Evolutionary conservation across 2,113 vertebrate genomes (phyloP).

Genomic region (Raja brachyura): DNA sequence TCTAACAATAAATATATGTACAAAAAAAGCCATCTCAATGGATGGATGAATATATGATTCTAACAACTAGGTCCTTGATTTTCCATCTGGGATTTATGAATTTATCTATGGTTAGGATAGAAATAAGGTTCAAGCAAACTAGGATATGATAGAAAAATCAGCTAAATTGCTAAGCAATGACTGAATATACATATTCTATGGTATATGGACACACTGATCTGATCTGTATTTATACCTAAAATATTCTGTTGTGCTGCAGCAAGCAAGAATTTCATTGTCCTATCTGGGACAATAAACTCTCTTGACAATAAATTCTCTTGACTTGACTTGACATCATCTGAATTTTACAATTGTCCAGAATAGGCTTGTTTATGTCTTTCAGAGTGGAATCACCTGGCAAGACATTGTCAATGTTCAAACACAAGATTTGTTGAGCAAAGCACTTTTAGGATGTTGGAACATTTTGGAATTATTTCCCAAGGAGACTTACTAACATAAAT

Average conservation of each 20-base stretch:
- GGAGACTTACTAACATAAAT: background rate
- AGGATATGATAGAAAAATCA: background rate
- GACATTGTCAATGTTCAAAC: background rate
- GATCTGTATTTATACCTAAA: no score
- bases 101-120: background rate
- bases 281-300: no score
- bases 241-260: no score
- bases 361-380: no score
- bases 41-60: background rate
- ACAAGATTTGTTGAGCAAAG: background rate
- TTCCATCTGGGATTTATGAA: background rate
- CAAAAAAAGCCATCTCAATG: background rate
- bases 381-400: background rate
- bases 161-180: background rate
- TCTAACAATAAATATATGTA: background rate
- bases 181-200: background rate
- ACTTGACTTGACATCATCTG: no score
- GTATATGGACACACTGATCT: no score
- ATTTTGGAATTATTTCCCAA: background rate
- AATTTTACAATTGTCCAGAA: no score
- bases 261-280: no score
- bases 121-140: background rate
- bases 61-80: background rate
- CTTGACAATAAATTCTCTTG: no score
- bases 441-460: background rate